Percentiles rank a stretch among this genome's conserved stretches.
These are phyloP conservation scores for Zele albiditarsus DNA, from an alignment of 2,888 invertebrate genomes.

Conservation along the genomic window DNA sequence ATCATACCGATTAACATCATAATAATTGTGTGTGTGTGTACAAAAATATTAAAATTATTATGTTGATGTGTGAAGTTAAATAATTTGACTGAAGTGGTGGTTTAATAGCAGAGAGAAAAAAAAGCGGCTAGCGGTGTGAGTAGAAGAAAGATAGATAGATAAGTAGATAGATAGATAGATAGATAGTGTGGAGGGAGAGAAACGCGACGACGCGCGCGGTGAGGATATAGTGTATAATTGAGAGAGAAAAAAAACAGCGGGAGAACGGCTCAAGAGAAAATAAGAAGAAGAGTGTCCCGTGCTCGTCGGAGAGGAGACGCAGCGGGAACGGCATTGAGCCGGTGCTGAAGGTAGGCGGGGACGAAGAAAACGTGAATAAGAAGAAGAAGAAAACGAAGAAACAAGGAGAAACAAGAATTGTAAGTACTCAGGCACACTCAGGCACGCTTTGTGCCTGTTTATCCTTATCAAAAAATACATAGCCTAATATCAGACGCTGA, in stretches of 20 bases:
- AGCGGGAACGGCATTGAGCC: slow-evolving; percentile 53
- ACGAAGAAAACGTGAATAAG: slow-evolving; percentile 2
- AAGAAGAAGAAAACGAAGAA: slow-evolving; percentile 24
- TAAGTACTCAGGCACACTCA: slow-evolving; percentile 57
- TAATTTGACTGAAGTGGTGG: slow-evolving; percentile 48
- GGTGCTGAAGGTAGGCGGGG: slow-evolving; percentile 39
- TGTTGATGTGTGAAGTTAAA: slow-evolving; percentile 60
- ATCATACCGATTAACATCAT: slow-evolving; percentile 25
- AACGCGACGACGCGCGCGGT: neutral
- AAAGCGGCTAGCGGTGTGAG: slow-evolving; percentile 18
- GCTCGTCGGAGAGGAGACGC: slow-evolving; percentile 45
- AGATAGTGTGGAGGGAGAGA: neutral
- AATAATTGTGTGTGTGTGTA: slow-evolving; percentile 22
- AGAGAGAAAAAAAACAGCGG: slow-evolving; percentile 16
- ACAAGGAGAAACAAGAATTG: slow-evolving; percentile 48
- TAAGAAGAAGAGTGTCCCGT: slow-evolving; percentile 39
- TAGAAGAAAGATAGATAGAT: slow-evolving; percentile 21
- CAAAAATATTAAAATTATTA: slow-evolving; percentile 53
- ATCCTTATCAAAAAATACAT: slow-evolving; percentile 45
- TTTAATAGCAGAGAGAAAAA: slow-evolving; percentile 33
- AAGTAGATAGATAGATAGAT: slow-evolving; percentile 21
- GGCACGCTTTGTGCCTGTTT: slow-evolving; percentile 35
- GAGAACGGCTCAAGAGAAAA: slow-evolving; percentile 25
- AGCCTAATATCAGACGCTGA: slow-evolving; percentile 37
- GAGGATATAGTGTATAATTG: slow-evolving; percentile 13